Conservation (phyloP, 1,140 invertebrate species). For the Caenorhabditis brenneri region DNA sequence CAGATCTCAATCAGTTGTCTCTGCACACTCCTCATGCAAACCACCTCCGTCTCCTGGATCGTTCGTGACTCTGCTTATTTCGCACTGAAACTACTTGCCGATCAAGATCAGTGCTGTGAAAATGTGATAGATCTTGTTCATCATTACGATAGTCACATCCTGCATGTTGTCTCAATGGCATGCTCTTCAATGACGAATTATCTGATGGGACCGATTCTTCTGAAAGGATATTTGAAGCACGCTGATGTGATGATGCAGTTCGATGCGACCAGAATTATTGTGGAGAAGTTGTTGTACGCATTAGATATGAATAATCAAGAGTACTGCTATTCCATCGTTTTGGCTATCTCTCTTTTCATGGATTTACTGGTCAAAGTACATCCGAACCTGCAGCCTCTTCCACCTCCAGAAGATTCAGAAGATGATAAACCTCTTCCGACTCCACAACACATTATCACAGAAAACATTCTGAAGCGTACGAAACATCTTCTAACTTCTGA, state of each 20-base stretch:
- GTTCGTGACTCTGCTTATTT: neutral
- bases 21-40: neutral
- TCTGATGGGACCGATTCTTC: neutral
- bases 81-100: neutral
- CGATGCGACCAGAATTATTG: neutral
- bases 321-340: neutral
- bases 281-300: constrained; percentile 13
- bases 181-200: neutral
- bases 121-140: neutral
- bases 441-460: neutral
- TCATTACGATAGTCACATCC: constrained; percentile 5
- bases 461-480: constrained; percentile 7
- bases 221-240: neutral
- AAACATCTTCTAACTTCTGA: constrained; percentile 37
- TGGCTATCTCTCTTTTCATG: neutral
- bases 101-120: neutral
- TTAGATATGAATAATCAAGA: neutral
- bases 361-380: neutral
- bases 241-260: neutral
- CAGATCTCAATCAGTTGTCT: neutral
- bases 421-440: neutral
- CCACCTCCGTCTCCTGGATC: neutral
- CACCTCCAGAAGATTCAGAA: neutral
- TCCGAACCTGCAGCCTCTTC: neutral
- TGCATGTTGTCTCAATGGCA: neutral